These are phyloP conservation scores for Phalacrocorax carbo DNA, from an alignment of 2,113 vertebrate species.

Conservation along the genomic window DNA sequence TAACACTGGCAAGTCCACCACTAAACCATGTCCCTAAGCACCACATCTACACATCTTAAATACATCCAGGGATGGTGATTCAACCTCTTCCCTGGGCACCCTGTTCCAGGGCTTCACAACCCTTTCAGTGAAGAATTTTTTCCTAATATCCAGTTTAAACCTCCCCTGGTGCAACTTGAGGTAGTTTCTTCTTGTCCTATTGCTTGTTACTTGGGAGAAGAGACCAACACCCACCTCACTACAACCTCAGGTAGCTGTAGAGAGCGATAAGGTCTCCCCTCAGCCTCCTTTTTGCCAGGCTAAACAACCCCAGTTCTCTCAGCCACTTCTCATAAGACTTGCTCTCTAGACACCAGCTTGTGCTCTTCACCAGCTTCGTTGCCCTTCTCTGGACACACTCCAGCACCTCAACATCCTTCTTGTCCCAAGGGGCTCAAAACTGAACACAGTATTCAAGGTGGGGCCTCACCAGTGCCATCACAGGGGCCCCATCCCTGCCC, in stretches of 20 bases:
- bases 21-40: no score
- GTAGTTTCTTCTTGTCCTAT: neutral
- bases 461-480: no score
- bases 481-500: no score
- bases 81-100: neutral
- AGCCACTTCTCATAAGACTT: neutral
- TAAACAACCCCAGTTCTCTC: neutral
- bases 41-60: no score
- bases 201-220: neutral
- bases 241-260: neutral
- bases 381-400: neutral
- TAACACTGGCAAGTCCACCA: no score
- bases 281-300: neutral
- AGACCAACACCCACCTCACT: accelerated
- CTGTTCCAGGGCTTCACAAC: neutral
- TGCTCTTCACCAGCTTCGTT: neutral
- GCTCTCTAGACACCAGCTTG: neutral
- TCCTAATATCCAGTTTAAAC: neutral
- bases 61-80: no score
- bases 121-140: neutral
- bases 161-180: neutral
- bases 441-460: no score
- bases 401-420: neutral
- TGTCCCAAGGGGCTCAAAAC: no score
- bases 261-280: neutral